A percentile compares a stretch with the other conserved stretches of the same genome.
These are phyloP conservation scores for Minunthozetes semirufus DNA, from an alignment of 2,888 invertebrate species.

Conservation along the genomic window DNA sequence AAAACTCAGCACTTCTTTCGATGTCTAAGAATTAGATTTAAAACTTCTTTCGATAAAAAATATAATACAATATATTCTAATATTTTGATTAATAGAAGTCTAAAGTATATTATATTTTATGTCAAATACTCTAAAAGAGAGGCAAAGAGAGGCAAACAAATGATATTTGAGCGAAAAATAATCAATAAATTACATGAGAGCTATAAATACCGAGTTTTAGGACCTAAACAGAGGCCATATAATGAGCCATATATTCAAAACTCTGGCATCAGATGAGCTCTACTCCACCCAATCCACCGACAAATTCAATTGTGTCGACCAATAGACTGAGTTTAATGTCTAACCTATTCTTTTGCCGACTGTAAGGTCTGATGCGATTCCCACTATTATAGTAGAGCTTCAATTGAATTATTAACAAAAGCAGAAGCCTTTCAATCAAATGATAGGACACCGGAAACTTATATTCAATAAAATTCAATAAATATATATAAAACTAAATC, in stretches of 20 bases:
- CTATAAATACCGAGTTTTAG: background rate
- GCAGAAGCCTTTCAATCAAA: background rate
- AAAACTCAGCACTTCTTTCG: background rate
- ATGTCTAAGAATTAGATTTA: background rate
- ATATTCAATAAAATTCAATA: background rate
- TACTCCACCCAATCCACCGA: background rate
- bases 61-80: background rate
- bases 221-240: background rate
- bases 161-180: background rate
- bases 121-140: background rate
- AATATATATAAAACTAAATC: background rate
- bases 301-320: background rate
- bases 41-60: background rate
- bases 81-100: no score
- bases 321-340: background rate
- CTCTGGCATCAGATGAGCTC: background rate
- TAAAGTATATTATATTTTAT: no score
- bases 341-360: background rate
- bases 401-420: conserved; percentile 1
- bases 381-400: background rate
- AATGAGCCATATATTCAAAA: conserved; percentile 5
- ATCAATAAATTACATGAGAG: background rate
- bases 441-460: background rate
- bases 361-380: conserved; percentile 1
- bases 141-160: background rate